Evolutionary conservation across 2,113 vertebrate species (phyloP), one percentile per base, ranked within the genome.

Genomic region (Epinephelus lanceolatus): DNA sequence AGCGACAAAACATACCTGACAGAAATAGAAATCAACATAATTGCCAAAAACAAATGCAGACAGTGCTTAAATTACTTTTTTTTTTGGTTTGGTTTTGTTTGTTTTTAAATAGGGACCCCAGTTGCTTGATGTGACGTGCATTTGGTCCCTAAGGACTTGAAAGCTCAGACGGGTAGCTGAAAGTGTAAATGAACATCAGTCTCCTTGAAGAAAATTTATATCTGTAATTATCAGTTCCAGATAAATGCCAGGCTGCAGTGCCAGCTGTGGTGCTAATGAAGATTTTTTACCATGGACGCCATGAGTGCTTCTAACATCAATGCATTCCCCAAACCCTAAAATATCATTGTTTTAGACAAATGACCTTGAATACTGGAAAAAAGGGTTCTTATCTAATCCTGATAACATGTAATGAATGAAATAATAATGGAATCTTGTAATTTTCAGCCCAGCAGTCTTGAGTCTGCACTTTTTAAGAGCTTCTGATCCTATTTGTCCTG

Each of bases 231-330:
- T 77, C 62, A 78, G 76, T 47, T 74, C 11, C 73, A 75, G 71
- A 71, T 77, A 56, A 72, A 85, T 51, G 57, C 4, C 68, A 67
- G 68, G 45, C 62, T 61, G 57, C 67, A 70, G 19, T 45, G 42
- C 84, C 74, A 81, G 78, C 84, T 89, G 74, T 76, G 81, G 75
- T 65, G 71, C 15, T 89, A 77, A 89, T 87, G 71, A 89, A 84
- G 37, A 82, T 53, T 10, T 82, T 71, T 66, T 21, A 78, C 47
- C 76, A 53, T 53, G 51, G 52, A 45, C 42, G 23, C 52, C 27
- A 61, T 5, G 5, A 72, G 53, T 42, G 63, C 71, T 49, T 23
- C 68, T 25, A 21, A 59, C 18, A 52, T 71, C 53, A 68, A 33
- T 10, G 19, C n/a, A 8, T 10, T 49, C 61, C 23, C 66, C 18